These are phyloP conservation scores for Lagopus leucura DNA, from an alignment of 2,113 vertebrate genomes.

Conservation along the genomic window DNA sequence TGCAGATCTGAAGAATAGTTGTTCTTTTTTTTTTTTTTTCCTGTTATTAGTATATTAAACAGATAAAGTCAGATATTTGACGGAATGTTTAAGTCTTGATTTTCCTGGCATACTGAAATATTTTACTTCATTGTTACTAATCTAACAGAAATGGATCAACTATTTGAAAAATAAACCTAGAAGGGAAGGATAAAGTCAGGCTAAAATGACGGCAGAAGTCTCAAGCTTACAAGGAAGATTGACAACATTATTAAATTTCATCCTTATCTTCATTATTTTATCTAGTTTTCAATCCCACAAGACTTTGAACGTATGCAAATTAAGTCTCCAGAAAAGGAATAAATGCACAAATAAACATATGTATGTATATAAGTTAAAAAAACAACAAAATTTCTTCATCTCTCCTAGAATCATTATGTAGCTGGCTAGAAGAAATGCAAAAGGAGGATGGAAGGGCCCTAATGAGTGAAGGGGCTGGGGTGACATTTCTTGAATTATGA, in stretches of 20 bases:
- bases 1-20: not conserved
- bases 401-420: not conserved
- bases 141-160: not conserved
- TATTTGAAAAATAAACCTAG: not conserved
- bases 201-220: not conserved
- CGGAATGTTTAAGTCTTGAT: not conserved
- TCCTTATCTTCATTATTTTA: slow-evolving; percentile 21
- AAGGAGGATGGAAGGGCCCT: not conserved
- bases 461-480: not conserved
- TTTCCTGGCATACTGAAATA: not conserved
- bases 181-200: not conserved
- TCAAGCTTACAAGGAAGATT: not conserved
- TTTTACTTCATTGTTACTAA: not conserved
- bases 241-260: not conserved
- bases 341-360: not conserved
- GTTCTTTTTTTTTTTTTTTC: not conserved
- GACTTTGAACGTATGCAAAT: not conserved
- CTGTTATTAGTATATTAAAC: not conserved
- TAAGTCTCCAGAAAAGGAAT: not conserved
- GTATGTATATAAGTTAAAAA: not conserved
- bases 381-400: not conserved
- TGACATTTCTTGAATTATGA: not conserved
- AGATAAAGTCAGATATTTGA: not conserved
- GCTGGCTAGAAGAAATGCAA: not conserved
- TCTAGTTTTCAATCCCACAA: not conserved